Base-by-base conservation (phyloP, 2,888 invertebrate genomes). In the Plebejus argus region DNA sequence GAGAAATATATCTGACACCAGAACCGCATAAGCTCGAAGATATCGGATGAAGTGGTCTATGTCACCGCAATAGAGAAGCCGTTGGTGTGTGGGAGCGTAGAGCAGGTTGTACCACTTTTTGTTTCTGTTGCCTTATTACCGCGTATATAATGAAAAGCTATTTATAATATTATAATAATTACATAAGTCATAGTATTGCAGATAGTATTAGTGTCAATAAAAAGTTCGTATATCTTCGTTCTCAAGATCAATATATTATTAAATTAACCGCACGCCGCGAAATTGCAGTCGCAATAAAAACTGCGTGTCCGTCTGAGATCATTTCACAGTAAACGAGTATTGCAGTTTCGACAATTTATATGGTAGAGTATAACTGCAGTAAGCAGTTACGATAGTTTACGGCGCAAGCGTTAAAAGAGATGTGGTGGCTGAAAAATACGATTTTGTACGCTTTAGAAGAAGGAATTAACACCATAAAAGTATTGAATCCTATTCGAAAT, bases 31-130 rank as follows among this genome's bases (percentile, higher is more conserved):
- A 79, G 77, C 79, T 76, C 78, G 79, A 79, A 86, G 85, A 89
- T 91, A 91, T 93, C 92, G 85, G 86, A 90, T 92, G 89, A 91
- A 90, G 90, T 91, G 89, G 91, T 90, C 89, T 90, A 90, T 89
- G 86, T 87, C 88, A 93, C 88, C 86, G 84, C 86, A 85, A 84
- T 86, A 87, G 88, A 85, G 93, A 93, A 93, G 90, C 92, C 92
- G 84, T 86, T 83, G 80, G 88, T 87, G 92, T 92, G 93, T 93
- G 93, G 91, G 92, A 93, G 89, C 88, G 85, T 56, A 71, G 49
- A 84, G 84, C 91, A 85, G 90, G 92, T 92, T 88, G 85, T 91
- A 91, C 89, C 87, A 82, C 83, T 83, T 83, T 82, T 84, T 86
- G 83, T 84, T 87, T 87, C 84, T 90, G 86, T 86, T 87, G 81